Evolutionary conservation across 2,797 vertebrate species (phyloP), one percentile per base, ranked within the genome.

Genomic region (Myotis pilosus): DNA sequence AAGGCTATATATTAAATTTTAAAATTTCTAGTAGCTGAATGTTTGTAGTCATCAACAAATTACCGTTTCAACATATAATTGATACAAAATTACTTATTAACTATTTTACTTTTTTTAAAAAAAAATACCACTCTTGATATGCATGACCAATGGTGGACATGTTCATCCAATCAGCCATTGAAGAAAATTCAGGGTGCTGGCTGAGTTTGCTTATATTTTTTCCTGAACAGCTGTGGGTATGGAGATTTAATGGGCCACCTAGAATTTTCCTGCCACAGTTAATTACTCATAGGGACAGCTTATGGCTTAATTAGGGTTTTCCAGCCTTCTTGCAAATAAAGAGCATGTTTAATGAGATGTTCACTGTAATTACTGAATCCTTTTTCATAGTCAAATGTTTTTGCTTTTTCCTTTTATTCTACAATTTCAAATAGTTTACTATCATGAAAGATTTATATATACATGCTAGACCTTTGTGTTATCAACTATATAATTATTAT

Each of bases 291-390:
- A 81, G 28, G 86, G 88, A 93, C 25, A 75, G 30, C 76, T 92
- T 95, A 96, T 92, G 66, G 89, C 72, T 96, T 95, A 97, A 96
- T 97, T 92, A 97, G 80, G 78, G 68, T 75, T 82, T 49, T 91
- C 64, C 22, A 92, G 55, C 6, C 71, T 92, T 94, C 51, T 89
- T 83, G 53, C 64, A 96, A 94, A 95, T 66, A 92, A 92, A 85
- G 81, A 81, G 44, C 66, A 38, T 84, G 55, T 80, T 95, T 92
- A 96, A 97, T 89, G 62, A 96, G 88, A 89, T 92, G 30, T 92
- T 96, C 91, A 86, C 55, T 88, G 13, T 91, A 95, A 94, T 96
- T 94, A 96, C 68, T 89, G 75, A 91, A 89, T 85, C 55, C 15
- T 80, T 95, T 85, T 72, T 91, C 76, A 82, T 15, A 89, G 68